Evolutionary conservation across 2,113 vertebrate species (phyloP), one percentile per base, ranked within the genome.

Genomic region (Phoenicopterus ruber): DNA sequence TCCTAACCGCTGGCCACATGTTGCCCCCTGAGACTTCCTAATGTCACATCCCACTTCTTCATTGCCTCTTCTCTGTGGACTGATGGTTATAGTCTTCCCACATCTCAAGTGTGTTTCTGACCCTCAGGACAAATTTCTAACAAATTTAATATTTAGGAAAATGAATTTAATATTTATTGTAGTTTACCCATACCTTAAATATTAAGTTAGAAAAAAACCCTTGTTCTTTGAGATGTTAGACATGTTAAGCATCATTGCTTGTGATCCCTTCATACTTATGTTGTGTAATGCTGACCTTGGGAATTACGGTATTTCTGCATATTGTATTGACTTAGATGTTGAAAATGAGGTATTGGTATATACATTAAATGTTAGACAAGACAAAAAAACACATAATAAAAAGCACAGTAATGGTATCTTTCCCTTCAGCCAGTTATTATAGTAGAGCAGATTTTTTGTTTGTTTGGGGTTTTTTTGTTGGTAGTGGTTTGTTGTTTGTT

Each of bases 1-100:
- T 69, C 93, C 72, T 83, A 55, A 82, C 65, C 69, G 86, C 71
- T 49, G 85, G 96, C 90, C 82, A 54, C 90, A 88, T 86, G 57
- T 96, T 89, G 95, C 85, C 97, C 97, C 86, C 22, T 46, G 95
- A 93, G 97, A 92, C 87, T 97, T 90, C 44, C 52, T 63, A 81
- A 38, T 65, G 97, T 90, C 42, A 86, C 94, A 88, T 93, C 95
- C 95, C 94, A 10, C 96, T 96, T 85, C 86, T 94, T 71, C 80
- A 0, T 77, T 49, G 73, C 82, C 55, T 67, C 38, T 66, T 86
- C 62, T 24, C 81, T 70, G 0, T 83, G 86, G 84, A 36, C 69
- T 88, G 73, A 0, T 25, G 42, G 46, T 69, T 73, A 3, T 26
- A 22, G 66, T 47, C 69, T 62, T 86, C 57, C 65, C 62, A 8